phyloP scores from a whole-genome alignment of 2,113 vertebrate genomes.

The Erythrolamprus reginae region DNA sequence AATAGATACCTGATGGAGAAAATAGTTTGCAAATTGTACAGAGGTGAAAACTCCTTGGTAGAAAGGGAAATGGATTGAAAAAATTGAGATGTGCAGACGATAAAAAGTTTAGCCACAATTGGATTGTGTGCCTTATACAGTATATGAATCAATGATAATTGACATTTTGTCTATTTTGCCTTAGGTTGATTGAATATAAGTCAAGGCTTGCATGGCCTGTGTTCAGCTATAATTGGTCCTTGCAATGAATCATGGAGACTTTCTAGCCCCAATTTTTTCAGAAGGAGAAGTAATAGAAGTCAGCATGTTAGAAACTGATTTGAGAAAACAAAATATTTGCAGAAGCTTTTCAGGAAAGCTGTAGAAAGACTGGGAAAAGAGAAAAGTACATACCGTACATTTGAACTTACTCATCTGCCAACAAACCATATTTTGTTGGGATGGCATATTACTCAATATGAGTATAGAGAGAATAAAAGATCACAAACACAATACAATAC shows the following conservation, averaged over 20 bases:
- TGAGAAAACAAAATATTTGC: not conserved
- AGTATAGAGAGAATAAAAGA: not conserved
- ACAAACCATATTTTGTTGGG: not conserved
- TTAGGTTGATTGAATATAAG: not conserved
- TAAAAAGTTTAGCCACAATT: not conserved
- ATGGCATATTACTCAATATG: not conserved
- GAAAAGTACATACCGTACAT: not conserved
- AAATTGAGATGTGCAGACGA: not conserved
- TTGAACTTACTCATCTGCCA: not conserved
- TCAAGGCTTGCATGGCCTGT: not conserved
- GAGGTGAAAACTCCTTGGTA: not conserved
- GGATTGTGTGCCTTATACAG: not conserved
- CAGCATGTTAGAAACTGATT: not conserved
- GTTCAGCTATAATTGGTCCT: not conserved
- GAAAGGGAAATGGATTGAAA: not conserved
- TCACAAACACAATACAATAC: not conserved
- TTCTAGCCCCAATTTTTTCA: not conserved
- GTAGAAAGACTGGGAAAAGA: not conserved
- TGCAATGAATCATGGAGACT: not conserved
- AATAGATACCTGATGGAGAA: not conserved
- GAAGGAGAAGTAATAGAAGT: not conserved
- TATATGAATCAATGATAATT: not conserved
- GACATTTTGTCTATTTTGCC: not conserved
- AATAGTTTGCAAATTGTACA: not conserved
- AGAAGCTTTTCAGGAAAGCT: not conserved